phyloP scores from a whole-genome alignment of 2,888 invertebrate species.

The Archaeoteleia sp. region DNA sequence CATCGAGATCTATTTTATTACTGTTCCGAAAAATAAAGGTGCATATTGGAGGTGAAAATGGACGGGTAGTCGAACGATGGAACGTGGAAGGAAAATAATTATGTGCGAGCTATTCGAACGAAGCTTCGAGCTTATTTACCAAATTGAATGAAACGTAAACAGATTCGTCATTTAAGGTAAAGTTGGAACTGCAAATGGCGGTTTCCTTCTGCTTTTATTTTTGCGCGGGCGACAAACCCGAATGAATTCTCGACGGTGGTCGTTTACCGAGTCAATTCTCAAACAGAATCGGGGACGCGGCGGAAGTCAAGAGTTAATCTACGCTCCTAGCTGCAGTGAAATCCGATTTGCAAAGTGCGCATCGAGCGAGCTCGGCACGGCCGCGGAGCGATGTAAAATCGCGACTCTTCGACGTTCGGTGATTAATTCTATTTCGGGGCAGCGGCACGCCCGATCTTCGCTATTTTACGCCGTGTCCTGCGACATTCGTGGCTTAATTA shows the following conservation, averaged over 20 bases:
- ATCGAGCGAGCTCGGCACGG: conserved; percentile 9
- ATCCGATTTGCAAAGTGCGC: conserved; percentile 30
- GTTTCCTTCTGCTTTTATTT: no score
- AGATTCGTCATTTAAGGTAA: conserved; percentile 19
- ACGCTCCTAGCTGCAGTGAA: conserved; percentile 20
- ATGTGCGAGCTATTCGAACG: no score
- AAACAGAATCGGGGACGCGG: conserved; percentile 10
- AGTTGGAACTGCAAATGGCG: no score
- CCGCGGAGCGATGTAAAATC: conserved; percentile 6
- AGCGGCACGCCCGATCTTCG: conserved; percentile 10
- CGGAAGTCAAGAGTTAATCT: conserved; percentile 32
- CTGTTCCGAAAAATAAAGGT: no score
- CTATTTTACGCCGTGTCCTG: no score
- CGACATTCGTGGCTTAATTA: no score
- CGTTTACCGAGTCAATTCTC: conserved; percentile 33
- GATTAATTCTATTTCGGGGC: conserved; percentile 32
- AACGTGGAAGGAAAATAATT: no score
- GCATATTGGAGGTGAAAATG: no score
- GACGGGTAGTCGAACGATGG: no score
- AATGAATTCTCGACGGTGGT: conserved; percentile 23
- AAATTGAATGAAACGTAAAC: no score
- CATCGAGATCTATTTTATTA: no score
- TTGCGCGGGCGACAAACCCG: conserved; percentile 6
- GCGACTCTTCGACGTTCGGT: conserved; percentile 14
- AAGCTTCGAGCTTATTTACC: no score